Evolutionary conservation across 2,797 vertebrate genomes (phyloP).

Genomic region (Notoglanidium macrostoma): DNA sequence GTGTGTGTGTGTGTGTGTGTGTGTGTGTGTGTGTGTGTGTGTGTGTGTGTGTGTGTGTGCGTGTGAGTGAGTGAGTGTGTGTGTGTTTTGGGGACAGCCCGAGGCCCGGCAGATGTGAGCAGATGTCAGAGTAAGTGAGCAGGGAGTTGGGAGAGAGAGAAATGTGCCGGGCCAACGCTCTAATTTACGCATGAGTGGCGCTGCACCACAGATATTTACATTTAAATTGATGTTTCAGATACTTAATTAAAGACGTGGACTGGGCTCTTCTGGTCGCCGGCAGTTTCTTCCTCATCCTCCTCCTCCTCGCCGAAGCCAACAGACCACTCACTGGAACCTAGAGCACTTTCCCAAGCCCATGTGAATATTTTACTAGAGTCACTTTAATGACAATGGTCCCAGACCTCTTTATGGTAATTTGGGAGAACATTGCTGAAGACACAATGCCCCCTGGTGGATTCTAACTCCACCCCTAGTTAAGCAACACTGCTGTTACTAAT

Average conservation of each 20-base stretch:
- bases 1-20: conserved; percentile 6
- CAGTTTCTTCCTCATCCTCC: conserved; percentile 80
- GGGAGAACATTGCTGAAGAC: conserved; percentile 77
- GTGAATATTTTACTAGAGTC: conserved; percentile 77
- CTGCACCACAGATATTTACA: conserved; percentile 85
- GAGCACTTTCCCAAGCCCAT: conserved; percentile 71
- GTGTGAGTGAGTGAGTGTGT: conserved; percentile 40
- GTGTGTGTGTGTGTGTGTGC: conserved; percentile 21
- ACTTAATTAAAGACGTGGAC: conserved; percentile 87
- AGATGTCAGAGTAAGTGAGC: conserved; percentile 84
- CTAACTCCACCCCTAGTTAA: conserved; percentile 56
- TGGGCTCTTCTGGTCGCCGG: conserved; percentile 80
- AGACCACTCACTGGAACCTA: conserved; percentile 80
- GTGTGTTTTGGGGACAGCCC: conserved; percentile 66
- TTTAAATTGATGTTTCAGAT: conserved; percentile 89
- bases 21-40: conserved; percentile 42
- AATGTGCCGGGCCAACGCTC: conserved; percentile 77
- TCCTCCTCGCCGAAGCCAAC: conserved; percentile 77
- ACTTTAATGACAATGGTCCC: conserved; percentile 75
- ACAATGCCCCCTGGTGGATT: conserved; percentile 85
- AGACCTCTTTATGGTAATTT: conserved; percentile 71
- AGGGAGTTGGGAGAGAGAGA: conserved; percentile 78
- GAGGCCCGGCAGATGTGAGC: conserved; percentile 79
- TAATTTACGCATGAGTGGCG: conserved; percentile 84
- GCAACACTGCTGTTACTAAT: conserved; percentile 37